Base-by-base conservation (phyloP, 2,113 vertebrate species). In the Apeltes quadracus region DNA sequence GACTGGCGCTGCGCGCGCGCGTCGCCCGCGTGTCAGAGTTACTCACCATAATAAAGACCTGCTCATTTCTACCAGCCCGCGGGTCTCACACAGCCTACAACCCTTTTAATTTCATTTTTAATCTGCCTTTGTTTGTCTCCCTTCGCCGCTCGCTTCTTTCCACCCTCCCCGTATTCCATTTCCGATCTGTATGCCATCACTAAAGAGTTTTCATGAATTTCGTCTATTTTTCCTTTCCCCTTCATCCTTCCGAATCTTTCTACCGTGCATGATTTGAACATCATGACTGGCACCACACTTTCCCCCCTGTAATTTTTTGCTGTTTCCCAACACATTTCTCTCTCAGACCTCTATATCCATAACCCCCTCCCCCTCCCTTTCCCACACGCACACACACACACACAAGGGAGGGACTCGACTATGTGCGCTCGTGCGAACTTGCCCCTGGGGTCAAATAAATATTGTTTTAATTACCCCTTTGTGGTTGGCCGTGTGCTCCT, bases 21-120 rank as follows among this genome's bases (percentile, higher is more conserved):
- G n/a, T n/a, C n/a, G n/a, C n/a, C n/a, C n/a, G n/a, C n/a, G 68
- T 91, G 90, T 92, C 90, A 91, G 38, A 90, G 79, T 91, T 88
- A 89, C 87, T 89, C 76, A 69, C 78, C 74, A 80, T 82, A 87
- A 90, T 90, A 89, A 91, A 90, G 76, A 90, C 82, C 85, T 70
- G 72, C 78, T 83, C 75, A 69, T 72, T 84, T 80, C 43, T 69
- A 32, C 22, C 69, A 62, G 65, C 82, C 79, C 82, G 77, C 70
- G 9, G 75, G n/a, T n/a, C n/a, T 71, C 63, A 53, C 72, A 34
- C 64, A 62, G 64, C 57, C 63, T 75, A 44, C 67, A 78, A 76
- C 57, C 67, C 67, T 62, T 84, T 83, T 75, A 68, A 66, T 84
- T 79, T 80, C 23, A 71, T 69, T 70, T 81, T 81, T 55, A 76